phyloP scores from a whole-genome alignment of 2,888 invertebrate species.

The Eupithecia dodoneata region DNA sequence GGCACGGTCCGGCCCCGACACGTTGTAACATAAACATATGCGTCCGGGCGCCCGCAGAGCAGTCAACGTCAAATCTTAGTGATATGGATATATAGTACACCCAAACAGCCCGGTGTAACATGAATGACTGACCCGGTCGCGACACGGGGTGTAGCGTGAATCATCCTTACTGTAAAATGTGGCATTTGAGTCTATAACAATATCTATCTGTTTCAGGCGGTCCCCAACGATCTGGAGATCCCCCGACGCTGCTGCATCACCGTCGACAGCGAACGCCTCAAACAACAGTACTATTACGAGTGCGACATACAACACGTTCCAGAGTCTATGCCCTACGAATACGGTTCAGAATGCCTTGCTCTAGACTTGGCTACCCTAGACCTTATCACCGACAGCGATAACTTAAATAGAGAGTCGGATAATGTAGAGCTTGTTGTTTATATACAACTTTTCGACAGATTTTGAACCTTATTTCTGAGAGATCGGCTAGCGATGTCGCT shows the following conservation, averaged over 20 bases:
- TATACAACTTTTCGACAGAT: conserved; percentile 53
- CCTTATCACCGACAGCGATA: conserved; percentile 66
- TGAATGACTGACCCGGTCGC: no score
- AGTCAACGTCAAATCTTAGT: no score
- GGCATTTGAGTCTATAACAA: background rate
- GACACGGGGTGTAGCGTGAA: no score
- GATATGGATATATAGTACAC: no score
- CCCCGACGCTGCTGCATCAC: conserved; percentile 60
- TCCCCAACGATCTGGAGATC: conserved; percentile 50
- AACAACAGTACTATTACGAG: conserved; percentile 65
- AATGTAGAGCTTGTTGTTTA: conserved; percentile 61
- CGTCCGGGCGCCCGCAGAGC: no score
- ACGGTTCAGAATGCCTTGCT: conserved; percentile 50
- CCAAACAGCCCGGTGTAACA: no score
- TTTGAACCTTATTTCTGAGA: background rate
- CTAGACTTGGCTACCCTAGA: conserved; percentile 60
- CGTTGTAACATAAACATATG: no score
- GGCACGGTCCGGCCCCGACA: no score
- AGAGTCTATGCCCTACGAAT: conserved; percentile 53
- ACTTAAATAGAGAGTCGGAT: conserved; percentile 53
- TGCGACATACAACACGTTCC: conserved; percentile 58
- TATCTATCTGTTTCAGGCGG: conserved; percentile 53
- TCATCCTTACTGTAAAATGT: no score
- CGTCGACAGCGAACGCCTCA: conserved; percentile 66
- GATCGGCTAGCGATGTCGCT: background rate